Evolutionary conservation across 2,797 vertebrate species (phyloP).

Genomic region (Esox lucius): DNA sequence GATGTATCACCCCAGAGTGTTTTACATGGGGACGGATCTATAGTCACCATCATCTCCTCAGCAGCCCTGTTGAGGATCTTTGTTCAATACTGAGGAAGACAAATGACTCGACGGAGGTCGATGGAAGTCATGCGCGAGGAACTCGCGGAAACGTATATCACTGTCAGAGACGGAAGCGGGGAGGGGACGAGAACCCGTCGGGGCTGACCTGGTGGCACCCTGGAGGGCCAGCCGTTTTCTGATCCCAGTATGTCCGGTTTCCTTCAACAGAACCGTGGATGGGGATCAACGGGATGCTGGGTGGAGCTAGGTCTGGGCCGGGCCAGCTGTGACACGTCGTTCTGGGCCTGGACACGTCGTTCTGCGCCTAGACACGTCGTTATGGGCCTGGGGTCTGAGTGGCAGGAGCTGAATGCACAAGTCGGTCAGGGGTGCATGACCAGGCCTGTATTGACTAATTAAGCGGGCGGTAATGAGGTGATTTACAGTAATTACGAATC

Average conservation of each 20-base stretch:
- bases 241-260: background rate
- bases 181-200: background rate
- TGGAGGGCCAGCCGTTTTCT: no score
- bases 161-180: background rate
- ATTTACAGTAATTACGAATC: background rate
- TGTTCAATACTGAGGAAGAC: conserved; percentile 2
- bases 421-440: background rate
- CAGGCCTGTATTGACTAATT: background rate
- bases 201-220: background rate
- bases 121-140: background rate
- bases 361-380: no score
- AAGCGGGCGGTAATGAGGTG: background rate
- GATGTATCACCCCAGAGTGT: background rate
- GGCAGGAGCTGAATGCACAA: background rate
- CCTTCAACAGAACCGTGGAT: background rate
- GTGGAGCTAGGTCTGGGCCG: background rate
- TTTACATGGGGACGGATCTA: background rate
- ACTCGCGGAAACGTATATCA: background rate
- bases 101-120: background rate
- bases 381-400: background rate
- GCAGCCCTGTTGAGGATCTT: background rate
- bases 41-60: background rate
- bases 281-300: background rate
- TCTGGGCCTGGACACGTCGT: no score
- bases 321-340: no score